Base-by-base conservation (phyloP, 1,140 invertebrate species). In the Portunus trituberculatus region DNA sequence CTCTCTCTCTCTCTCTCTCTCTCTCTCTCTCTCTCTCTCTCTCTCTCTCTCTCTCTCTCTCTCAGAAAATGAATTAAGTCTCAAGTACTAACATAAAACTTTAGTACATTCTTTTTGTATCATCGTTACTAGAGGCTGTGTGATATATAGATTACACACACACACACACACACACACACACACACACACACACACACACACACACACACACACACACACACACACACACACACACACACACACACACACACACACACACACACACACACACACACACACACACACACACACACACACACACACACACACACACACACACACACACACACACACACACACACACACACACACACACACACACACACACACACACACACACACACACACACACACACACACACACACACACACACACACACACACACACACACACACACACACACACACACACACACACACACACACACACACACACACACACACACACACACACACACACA, bases 361-460 rank as follows among this genome's bases (percentile, higher is more conserved):
- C 7, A 91, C 28, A 92, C 29, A 92, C 28, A 92, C 29, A 92
- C 28, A 92, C 29, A 92, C 28, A 92, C 48, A 92, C 29, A 92
- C 29, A 76, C 29, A 92, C 6, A 92, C 52, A 59, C 4, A 59
- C 28, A 91, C 4, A 91, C 0, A 59, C 7, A 91, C 0, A 91
- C 28, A 28, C 28, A 59, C 28, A 59, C 1, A 20, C 28, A 59
- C 46, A 59, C 46, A 59, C 46, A 59, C 52, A 91, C 46, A 59
- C 25, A 91, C 46, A 59, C 46, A 91, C 29, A 91, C 46, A 91
- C 46, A 91, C 46, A 59, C 48, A 67, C 48, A 92, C 48, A 92
- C 48, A 92, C 48, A 92, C 48, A 92, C 48, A 92, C 48, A 92
- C 48, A 92, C 48, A 92, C 48, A 92, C 48, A 92, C 48, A 92